Evolutionary conservation across 2,888 invertebrate species (phyloP), one percentile per base, ranked within the genome.

Genomic region (Charanyca ferruginea): DNA sequence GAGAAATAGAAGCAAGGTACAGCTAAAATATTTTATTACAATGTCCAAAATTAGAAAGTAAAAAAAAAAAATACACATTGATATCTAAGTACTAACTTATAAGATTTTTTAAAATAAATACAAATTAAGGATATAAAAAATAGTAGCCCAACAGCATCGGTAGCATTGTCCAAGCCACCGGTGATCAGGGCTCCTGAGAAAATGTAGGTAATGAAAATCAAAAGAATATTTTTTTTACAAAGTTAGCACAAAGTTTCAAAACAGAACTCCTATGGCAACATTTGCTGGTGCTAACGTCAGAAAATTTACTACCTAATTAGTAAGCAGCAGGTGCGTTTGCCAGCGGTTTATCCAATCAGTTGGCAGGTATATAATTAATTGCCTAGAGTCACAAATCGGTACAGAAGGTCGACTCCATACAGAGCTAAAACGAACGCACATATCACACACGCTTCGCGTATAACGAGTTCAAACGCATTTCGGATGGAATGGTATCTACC

Each of bases 1-100:
- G 89, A 96, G 98, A 88, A 97, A 97, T 87, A 96, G 97, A 89
- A 98, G 98, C 97, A 98, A 98, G 98, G 98, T 98, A 98, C 80
- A 80, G 69, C 25, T 28, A 11, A 23, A 11, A 5, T 73, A 54
- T 73, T 68, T 20, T 74, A 61, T 53, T 32, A 11, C 9, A 42
- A 16, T 22, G 0, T 35, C 25, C 1, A 42, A 20, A 41, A 25
- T n/a, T 9, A n/a, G n/a, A n/a, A n/a, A n/a, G n/a, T n/a, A n/a
- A n/a, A n/a, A n/a, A n/a, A n/a, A n/a, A n/a, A n/a, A n/a, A n/a
- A n/a, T n/a, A n/a, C n/a, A n/a, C n/a, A n/a, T n/a, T n/a, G n/a
- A n/a, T n/a, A n/a, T n/a, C n/a, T n/a, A n/a, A n/a, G n/a, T n/a
- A n/a, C n/a, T n/a, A n/a, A n/a, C n/a, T n/a, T n/a, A n/a, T n/a